Conservation (phyloP, 2,113 vertebrate species). For the Tragelaphus strepsiceros region DNA sequence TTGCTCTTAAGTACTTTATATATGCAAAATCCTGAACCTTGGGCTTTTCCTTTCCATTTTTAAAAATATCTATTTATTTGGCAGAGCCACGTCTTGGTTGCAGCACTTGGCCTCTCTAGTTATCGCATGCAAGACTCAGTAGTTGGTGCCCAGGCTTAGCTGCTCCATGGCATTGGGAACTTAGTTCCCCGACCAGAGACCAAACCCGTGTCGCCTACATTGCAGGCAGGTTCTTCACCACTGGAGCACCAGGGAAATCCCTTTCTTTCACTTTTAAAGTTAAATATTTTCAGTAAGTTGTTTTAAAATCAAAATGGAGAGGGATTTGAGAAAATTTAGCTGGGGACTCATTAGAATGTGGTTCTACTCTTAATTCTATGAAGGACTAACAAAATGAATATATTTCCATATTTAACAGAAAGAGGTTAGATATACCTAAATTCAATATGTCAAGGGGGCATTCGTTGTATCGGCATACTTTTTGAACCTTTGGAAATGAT, state of each 20-base stretch:
- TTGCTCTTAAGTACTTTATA: background rate
- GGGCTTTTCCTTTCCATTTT: background rate
- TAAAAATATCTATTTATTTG: background rate
- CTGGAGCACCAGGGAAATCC: background rate
- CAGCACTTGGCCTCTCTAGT: background rate
- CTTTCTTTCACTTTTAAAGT: background rate
- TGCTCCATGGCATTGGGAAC: background rate
- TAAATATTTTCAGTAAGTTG: background rate
- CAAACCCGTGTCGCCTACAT: background rate
- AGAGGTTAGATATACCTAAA: background rate
- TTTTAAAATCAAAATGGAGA: background rate
- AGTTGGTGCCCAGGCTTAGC: background rate
- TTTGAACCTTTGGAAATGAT: conserved; percentile 5
- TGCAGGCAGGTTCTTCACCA: background rate
- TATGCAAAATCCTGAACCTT: background rate
- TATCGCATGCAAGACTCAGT: background rate
- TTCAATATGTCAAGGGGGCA: background rate
- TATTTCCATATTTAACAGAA: background rate
- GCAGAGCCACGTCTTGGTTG: background rate
- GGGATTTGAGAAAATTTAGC: background rate
- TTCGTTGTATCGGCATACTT: background rate
- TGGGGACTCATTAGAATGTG: background rate
- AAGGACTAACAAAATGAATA: background rate
- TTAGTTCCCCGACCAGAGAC: background rate
- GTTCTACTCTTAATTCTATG: background rate